Base-by-base conservation (phyloP, 1,140 invertebrate genomes). In the Capitella teleta region DNA sequence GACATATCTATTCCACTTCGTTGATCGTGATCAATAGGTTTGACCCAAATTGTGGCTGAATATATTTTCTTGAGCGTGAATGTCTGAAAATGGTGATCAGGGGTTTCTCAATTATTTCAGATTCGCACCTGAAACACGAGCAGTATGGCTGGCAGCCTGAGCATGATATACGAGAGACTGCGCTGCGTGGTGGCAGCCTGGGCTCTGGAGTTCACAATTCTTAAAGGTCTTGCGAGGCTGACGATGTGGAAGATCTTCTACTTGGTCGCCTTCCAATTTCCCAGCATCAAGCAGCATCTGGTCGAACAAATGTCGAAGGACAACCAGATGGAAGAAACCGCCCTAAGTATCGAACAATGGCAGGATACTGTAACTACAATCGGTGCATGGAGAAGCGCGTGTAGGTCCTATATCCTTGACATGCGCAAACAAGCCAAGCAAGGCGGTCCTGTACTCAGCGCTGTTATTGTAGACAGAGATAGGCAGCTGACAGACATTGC, bases 401-500 rank as follows among this genome's bases (percentile, higher is more conserved):
- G 19, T 21, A 26, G 32, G 28, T 19, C 25, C 26, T 30, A 32
- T 32, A 18, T 16, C 26, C 28, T 32, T n/a, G 45, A 47, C 25
- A n/a, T 47, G 5, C 19, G 19, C 45, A 47, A 28, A 24, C 18
- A 47, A 19, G 49, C 34, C 38, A 3, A 12, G 12, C 49, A 3
- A 10, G 38, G 30, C 40, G 41, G 49, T 32, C 21, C 25, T 16
- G 49, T 41, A 23, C 30, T 16, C 49, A 28, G 44, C 49, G 41
- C 49, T 14, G 28, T 18, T n/a, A 28, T 51, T 19, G 16, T 43
- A 21, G 24, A 12, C 16, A 19, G 42, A 25, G 40, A 51, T 19
- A 23, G 24, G 3, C 54, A 49, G 25, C 34, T 62, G 28, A 25
- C 58, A 0, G 55, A 60, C 32, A 51, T 54, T 45, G 38, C 38